Percentiles rank a stretch among this genome's conserved stretches.
Conservation (phyloP, 2,888 invertebrate genomes). For the Drosophila greeni region DNA sequence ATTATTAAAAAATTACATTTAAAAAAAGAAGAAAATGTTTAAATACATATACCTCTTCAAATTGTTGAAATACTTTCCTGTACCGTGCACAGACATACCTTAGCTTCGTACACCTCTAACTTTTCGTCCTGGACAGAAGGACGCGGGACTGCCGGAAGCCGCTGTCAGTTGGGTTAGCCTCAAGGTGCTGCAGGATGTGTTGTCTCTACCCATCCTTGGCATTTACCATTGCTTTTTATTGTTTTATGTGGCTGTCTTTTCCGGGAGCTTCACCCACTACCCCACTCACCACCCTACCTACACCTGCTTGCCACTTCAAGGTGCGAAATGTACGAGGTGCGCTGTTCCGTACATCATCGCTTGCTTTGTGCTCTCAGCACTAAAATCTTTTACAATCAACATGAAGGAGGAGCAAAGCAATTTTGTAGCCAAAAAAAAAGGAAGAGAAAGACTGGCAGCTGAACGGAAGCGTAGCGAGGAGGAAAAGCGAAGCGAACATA, state of each 20-base stretch:
- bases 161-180: conserved; percentile 52
- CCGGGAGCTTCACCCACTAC: background rate
- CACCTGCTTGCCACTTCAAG: conserved; percentile 50
- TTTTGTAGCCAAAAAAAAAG: conserved; percentile 52
- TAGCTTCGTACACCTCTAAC: conserved; percentile 9
- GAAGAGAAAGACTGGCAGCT: background rate
- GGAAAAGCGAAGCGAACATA: conserved; percentile 48
- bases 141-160: conserved; percentile 47
- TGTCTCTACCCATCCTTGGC: conserved; percentile 39
- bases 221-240: conserved; percentile 56
- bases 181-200: conserved; percentile 47
- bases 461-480: conserved; percentile 22
- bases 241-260: conserved; percentile 58
- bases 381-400: conserved; percentile 67
- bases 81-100: conserved; percentile 6
- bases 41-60: too few relatives aligned
- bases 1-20: too few relatives aligned
- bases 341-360: conserved; percentile 61
- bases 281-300: background rate
- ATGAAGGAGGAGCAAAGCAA: conserved; percentile 46
- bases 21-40: too few relatives aligned
- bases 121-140: conserved; percentile 19
- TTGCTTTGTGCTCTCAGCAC: conserved; percentile 61
- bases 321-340: conserved; percentile 62
- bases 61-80: background rate